phyloP scores from a whole-genome alignment of 1,140 invertebrate genomes.

The Hypothenemus hampei region DNA sequence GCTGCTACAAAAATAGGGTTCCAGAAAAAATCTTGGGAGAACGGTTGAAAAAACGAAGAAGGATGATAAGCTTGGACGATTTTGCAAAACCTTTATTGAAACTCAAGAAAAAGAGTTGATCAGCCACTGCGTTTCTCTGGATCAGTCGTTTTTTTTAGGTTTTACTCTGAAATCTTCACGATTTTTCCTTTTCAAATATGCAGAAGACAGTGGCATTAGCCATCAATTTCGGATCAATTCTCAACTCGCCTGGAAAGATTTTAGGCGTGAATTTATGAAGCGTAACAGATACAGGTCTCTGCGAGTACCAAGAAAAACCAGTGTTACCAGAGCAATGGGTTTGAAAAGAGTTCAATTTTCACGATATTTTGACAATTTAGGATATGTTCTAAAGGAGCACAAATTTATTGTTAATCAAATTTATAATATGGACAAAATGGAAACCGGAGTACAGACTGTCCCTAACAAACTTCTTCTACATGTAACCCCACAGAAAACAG shows the following conservation, averaged over 20 bases:
- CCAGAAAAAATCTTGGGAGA: too few species aligned
- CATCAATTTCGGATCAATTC: background rate
- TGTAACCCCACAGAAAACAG: constrained; percentile 13
- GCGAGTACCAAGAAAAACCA: constrained; percentile 7
- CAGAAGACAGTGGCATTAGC: background rate
- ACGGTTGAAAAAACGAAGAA: too few species aligned
- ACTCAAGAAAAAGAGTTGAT: too few species aligned
- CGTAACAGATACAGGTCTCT: background rate
- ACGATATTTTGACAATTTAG: background rate
- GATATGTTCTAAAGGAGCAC: background rate
- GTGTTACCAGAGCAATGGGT: constrained; percentile 3
- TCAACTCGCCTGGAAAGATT: constrained; percentile 11
- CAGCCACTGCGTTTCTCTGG: too few species aligned
- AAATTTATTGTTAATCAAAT: constrained; percentile 1
- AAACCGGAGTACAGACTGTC: constrained; percentile 5
- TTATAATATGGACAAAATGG: constrained; percentile 10
- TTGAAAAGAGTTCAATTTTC: background rate
- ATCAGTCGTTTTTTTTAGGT: too few species aligned
- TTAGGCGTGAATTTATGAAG: background rate
- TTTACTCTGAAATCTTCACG: background rate
- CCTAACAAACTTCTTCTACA: constrained; percentile 7
- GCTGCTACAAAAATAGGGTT: too few species aligned
- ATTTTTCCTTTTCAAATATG: background rate
- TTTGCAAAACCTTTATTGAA: too few species aligned
- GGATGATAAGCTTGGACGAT: too few species aligned